phyloP scores from a whole-genome alignment of 2,888 invertebrate genomes.

The Zygogramma bicolorata region DNA sequence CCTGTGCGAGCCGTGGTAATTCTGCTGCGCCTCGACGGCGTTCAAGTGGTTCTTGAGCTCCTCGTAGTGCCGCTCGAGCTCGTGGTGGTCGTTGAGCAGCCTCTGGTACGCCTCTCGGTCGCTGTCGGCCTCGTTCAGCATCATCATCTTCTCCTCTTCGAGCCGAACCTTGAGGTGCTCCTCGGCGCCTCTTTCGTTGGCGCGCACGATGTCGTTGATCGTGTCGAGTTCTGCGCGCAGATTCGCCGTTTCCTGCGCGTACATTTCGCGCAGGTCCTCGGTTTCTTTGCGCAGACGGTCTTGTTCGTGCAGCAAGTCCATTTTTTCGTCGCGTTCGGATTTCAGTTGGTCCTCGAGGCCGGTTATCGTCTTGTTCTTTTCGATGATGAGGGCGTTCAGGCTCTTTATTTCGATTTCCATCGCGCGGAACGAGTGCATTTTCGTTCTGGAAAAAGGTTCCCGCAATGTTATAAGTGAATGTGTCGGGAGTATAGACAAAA shows the following conservation, averaged over 20 bases:
- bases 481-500: no score
- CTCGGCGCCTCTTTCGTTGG: slow-evolving; percentile 70
- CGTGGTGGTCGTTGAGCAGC: slow-evolving; percentile 82
- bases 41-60: slow-evolving; percentile 73
- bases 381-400: slow-evolving; percentile 71
- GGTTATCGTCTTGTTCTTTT: slow-evolving; percentile 77
- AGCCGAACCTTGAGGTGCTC: slow-evolving; percentile 72
- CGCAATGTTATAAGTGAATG: neutral
- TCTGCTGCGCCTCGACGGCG: slow-evolving; percentile 51
- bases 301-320: slow-evolving; percentile 78
- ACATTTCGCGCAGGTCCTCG: slow-evolving; percentile 72
- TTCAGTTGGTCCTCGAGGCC: slow-evolving; percentile 75
- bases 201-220: slow-evolving; percentile 75
- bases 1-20: slow-evolving; percentile 54
- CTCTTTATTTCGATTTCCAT: slow-evolving; percentile 82
- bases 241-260: slow-evolving; percentile 76
- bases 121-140: slow-evolving; percentile 80
- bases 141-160: slow-evolving; percentile 77
- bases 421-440: slow-evolving; percentile 78
- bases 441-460: slow-evolving; percentile 61
- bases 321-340: slow-evolving; percentile 71
- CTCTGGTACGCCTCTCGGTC: slow-evolving; percentile 87
- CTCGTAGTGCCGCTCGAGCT: slow-evolving; percentile 81
- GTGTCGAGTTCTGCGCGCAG: slow-evolving; percentile 75
- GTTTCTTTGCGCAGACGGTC: slow-evolving; percentile 69